Evolutionary conservation across 1,140 invertebrate genomes (phyloP).

Genomic region (Magallana gigas): DNA sequence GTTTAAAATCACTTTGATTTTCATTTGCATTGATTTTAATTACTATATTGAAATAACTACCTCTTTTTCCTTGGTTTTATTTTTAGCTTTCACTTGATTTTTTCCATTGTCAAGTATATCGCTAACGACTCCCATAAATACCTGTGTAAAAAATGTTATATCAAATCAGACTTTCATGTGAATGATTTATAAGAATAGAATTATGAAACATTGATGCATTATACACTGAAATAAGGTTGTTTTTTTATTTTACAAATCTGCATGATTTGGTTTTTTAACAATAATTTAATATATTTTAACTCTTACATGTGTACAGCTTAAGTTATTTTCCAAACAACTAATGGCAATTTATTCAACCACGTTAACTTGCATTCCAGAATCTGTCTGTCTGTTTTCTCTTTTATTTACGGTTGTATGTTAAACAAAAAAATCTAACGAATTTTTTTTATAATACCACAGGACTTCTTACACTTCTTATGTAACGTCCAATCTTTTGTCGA

Average conservation of each 20-base stretch:
- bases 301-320: neutral
- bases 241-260: neutral
- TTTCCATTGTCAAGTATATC: neutral
- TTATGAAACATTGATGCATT: no score
- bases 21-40: no score
- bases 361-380: no score
- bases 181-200: no score
- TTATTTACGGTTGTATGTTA: no score
- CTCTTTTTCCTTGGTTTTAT: neutral
- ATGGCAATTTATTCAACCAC: neutral
- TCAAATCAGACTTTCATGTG: no score
- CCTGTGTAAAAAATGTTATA: neutral
- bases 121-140: neutral
- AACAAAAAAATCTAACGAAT: no score
- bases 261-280: neutral
- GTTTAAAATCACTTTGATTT: no score
- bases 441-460: no score
- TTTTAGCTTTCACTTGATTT: neutral
- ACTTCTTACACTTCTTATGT: no score
- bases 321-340: neutral
- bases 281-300: neutral
- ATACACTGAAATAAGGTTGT: neutral
- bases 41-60: neutral
- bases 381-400: no score
- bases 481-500: neutral